A percentile compares a stretch with the other conserved stretches of the same genome.
These are phyloP conservation scores for Coryphaenoides rupestris DNA, from an alignment of 2,113 vertebrate genomes.

Conservation along the genomic window DNA sequence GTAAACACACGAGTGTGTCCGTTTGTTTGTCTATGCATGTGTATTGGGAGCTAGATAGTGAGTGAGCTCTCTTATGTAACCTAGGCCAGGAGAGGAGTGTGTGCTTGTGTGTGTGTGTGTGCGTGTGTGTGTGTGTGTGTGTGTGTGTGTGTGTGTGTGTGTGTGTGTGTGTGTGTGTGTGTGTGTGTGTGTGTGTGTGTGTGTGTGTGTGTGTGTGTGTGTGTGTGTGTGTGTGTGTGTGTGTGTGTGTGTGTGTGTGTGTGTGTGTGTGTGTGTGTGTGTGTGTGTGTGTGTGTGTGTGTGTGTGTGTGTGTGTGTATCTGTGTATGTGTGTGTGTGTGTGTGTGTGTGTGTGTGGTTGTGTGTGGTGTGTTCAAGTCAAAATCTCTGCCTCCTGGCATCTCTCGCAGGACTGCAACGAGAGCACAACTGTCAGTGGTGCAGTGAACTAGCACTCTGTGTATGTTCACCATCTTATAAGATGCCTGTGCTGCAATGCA, in stretches of 20 bases:
- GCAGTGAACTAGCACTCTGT: background rate
- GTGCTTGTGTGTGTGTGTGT: slow-evolving; percentile 26
- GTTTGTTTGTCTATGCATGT: background rate
- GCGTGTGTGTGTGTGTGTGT: slow-evolving; percentile 7
- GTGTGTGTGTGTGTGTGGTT: slow-evolving; percentile 3
- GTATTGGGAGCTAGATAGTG: slow-evolving; percentile 13
- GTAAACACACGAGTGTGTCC: slow-evolving; percentile 7
- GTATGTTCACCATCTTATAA: too few species aligned
- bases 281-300: slow-evolving; percentile 10
- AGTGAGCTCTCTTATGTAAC: slow-evolving; percentile 47
- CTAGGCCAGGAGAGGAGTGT: slow-evolving; percentile 40
- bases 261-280: too few species aligned
- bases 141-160: slow-evolving; percentile 6
- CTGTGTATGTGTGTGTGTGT: background rate
- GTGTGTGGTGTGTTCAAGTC: too few species aligned
- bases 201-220: slow-evolving; percentile 10
- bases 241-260: slow-evolving; percentile 1
- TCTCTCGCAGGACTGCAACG: slow-evolving; percentile 33
- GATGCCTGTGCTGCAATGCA: background rate
- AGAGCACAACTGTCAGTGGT: slow-evolving; percentile 49
- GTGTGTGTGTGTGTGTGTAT: slow-evolving; percentile 4
- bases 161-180: background rate
- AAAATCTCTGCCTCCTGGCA: slow-evolving; percentile 29
- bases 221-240: background rate
- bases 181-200: slow-evolving; percentile 10